Conservation (phyloP, 2,888 invertebrate genomes). For the Sclerodermus sp. region DNA sequence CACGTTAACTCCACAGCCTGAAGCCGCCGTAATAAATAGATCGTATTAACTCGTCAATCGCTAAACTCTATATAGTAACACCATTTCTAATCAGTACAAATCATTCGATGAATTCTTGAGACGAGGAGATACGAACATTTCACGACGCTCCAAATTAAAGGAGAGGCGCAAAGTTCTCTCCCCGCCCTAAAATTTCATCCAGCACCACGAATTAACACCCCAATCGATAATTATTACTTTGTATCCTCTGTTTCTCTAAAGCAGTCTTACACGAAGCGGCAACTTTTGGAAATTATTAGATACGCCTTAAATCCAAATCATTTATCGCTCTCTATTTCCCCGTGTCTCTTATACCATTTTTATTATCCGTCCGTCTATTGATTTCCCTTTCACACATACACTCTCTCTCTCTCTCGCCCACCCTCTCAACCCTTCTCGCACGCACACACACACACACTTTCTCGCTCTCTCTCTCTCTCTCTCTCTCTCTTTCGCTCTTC, state of each 20-base stretch:
- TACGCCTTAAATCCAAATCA: constrained; percentile 7
- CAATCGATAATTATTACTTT: constrained; percentile 18
- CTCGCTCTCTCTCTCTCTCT: constrained; percentile 1
- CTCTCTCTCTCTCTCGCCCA: constrained; percentile 1
- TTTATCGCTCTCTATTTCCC: background rate
- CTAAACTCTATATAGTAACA: constrained; percentile 41
- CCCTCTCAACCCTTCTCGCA: constrained; percentile 1
- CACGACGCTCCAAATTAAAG: background rate
- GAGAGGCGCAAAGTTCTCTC: background rate
- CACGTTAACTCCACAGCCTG: constrained; percentile 33
- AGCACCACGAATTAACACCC: constrained; percentile 36
- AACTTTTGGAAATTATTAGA: constrained; percentile 33
- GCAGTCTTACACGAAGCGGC: constrained; percentile 48
- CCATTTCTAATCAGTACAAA: constrained; percentile 46
- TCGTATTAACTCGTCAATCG: constrained; percentile 41
- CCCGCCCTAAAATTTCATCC: constrained; percentile 24
- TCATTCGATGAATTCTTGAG: constrained; percentile 24
- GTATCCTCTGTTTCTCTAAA: constrained; percentile 36
- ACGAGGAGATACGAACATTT: background rate
- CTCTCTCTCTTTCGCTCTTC: background rate
- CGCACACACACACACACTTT: constrained; percentile 1
- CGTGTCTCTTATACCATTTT: constrained; percentile 8
- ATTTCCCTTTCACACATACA: constrained; percentile 14
- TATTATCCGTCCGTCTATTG: constrained; percentile 9
- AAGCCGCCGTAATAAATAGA: constrained; percentile 40